Evolutionary conservation across 2,113 vertebrate genomes (phyloP), one percentile per base, ranked within the genome.

Genomic region (Nesoenas mayeri): DNA sequence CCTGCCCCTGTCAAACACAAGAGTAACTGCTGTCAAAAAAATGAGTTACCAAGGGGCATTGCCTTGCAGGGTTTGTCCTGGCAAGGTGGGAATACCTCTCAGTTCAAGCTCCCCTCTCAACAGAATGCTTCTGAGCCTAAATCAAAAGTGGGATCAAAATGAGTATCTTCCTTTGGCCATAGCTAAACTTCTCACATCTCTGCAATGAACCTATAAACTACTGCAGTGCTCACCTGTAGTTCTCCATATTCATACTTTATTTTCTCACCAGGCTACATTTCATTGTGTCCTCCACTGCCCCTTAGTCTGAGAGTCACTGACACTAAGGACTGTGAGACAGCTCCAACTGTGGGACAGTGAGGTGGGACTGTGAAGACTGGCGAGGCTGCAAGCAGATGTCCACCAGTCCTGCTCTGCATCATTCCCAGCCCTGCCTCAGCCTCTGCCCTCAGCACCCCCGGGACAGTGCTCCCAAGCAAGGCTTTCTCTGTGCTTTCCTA

Each of bases 311-410:
- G 4, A 61, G 32, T 31, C 47, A 29, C 51, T 73, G 40, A 32
- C 73, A n/a, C 4, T 73, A 44, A n/a, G 69, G 19, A 4, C 21
- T 47, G 6, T 6, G 4, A 20, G 19, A 42, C 2, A 2, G 25
- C 58, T 91, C 36, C 31, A 7, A 18, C 58, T 48, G 14, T 54
- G 72, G 26, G n/a, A 32, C 50, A n/a, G 6, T 4, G 15, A 36
- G 5, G 18, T 62, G 11, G 62, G 64, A 36, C 21, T 7, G 5
- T 8, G 62, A 54, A 57, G 21, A 20, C 12, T 31, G 14, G 24
- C 24, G 62, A 64, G 9, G 32, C n/a, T 53, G 10, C 0, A 0
- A 79, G 25, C 10, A 22, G 5, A 22, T 11, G 53, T 70, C 29
- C 18, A 54, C 16, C n/a, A 34, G 6, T 26, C 22, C 67, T 47